A percentile compares a stretch with the other conserved stretches of the same genome.
Evolutionary conservation across 1,140 invertebrate genomes (phyloP).

Genomic region (Bombus waltoni): DNA sequence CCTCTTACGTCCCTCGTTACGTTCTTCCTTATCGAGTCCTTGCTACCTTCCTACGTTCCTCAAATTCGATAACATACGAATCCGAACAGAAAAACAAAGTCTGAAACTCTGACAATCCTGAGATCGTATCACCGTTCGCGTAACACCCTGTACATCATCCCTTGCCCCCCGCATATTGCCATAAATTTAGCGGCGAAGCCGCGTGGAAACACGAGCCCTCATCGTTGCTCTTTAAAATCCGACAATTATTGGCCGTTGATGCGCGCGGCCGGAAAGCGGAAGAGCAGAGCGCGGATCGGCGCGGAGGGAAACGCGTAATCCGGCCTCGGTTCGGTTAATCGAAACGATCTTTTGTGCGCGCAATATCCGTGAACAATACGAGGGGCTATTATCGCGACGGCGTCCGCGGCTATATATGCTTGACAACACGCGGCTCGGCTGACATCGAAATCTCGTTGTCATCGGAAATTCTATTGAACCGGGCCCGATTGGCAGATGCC

Average conservation of each 20-base stretch:
- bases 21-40: too few relatives aligned
- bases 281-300: neutral
- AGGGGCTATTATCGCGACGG: conserved; percentile 18
- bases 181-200: neutral
- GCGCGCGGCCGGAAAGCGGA: neutral
- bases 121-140: neutral
- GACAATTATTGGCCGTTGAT: conserved; percentile 1
- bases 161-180: neutral
- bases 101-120: too few relatives aligned
- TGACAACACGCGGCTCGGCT: too few relatives aligned
- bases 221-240: conserved; percentile 7
- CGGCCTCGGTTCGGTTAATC: neutral
- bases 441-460: conserved; percentile 30
- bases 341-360: conserved; percentile 17
- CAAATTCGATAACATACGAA: too few relatives aligned
- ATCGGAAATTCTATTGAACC: conserved; percentile 35
- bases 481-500: neutral
- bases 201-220: conserved; percentile 1
- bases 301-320: neutral
- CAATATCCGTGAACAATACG: conserved; percentile 34
- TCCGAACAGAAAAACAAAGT: too few relatives aligned
- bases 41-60: too few relatives aligned
- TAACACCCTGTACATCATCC: neutral
- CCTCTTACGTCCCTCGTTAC: too few relatives aligned
- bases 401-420: neutral